phyloP scores from a whole-genome alignment of 2,888 invertebrate genomes.

The Xestia ashworthii region DNA sequence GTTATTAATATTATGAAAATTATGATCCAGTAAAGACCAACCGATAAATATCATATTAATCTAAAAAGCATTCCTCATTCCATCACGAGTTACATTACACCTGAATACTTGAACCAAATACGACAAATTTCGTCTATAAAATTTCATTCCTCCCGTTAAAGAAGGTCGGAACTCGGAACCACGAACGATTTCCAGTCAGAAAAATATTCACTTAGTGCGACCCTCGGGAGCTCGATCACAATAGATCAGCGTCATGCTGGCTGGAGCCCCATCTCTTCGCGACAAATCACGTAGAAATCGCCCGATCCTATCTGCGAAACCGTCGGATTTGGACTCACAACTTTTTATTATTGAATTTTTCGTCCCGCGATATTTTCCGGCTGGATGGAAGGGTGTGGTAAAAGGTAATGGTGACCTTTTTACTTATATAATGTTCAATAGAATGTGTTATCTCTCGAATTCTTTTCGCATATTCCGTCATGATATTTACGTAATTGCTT shows the following conservation, averaged over 20 bases:
- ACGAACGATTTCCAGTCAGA: conserved; percentile 61
- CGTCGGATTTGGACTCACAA: conserved; percentile 72
- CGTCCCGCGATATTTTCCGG: conserved; percentile 73
- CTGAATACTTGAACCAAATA: conserved; percentile 27
- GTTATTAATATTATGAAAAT: background rate
- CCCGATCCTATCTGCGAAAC: conserved; percentile 71
- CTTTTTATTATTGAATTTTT: conserved; percentile 77
- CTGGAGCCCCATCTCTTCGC: conserved; percentile 73
- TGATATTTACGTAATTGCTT: conserved; percentile 61
- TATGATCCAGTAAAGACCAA: background rate
- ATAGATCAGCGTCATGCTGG: conserved; percentile 78
- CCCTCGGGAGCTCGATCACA: conserved; percentile 69
- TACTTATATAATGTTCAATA: conserved; percentile 61
- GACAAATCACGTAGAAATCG: conserved; percentile 81
- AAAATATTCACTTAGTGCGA: conserved; percentile 80
- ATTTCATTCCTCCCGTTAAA: conserved; percentile 42
- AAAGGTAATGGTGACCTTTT: conserved; percentile 72
- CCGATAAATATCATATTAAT: background rate
- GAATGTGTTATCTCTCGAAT: conserved; percentile 61
- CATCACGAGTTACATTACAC: conserved; percentile 11
- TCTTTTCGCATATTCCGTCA: conserved; percentile 54
- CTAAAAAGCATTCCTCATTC: background rate
- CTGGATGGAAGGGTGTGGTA: conserved; percentile 69
- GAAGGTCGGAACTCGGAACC: conserved; percentile 51
- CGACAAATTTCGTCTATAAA: conserved; percentile 25